phyloP scores from a whole-genome alignment of 2,888 invertebrate species.

The Ormyrus rosae region DNA sequence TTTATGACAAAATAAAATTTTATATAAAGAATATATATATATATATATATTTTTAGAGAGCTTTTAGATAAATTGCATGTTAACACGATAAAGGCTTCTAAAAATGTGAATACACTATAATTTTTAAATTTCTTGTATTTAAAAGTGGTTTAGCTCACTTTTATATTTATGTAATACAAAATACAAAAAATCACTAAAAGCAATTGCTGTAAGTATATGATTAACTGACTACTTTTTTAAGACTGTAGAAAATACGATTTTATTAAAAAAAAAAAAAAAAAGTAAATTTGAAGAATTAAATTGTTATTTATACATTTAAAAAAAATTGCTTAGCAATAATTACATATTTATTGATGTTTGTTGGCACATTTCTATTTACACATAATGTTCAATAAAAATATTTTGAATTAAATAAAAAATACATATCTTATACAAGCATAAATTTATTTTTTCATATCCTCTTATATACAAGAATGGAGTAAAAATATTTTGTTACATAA shows the following conservation, averaged over 20 bases:
- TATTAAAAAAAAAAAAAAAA: not conserved
- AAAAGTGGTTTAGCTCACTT: too few species aligned
- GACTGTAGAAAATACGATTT: not conserved
- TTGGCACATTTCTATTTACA: not conserved
- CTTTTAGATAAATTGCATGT: too few species aligned
- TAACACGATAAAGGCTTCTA: too few species aligned
- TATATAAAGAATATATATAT: not conserved
- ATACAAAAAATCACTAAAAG: not conserved
- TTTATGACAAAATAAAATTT: too few species aligned
- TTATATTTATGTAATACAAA: too few species aligned
- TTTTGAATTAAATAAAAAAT: conserved; percentile 38
- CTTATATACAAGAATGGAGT: too few species aligned
- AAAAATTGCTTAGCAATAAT: conserved; percentile 25
- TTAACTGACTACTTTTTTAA: not conserved
- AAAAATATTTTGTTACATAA: too few species aligned
- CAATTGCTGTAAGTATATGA: not conserved
- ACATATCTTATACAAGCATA: not conserved
- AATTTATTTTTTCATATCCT: conserved; percentile 19
- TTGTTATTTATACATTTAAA: conserved; percentile 19
- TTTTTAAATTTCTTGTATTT: too few species aligned
- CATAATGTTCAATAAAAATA: conserved; percentile 21
- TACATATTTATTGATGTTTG: conserved; percentile 24
- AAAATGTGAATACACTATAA: too few species aligned
- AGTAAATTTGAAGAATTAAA: not conserved
- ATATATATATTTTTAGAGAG: not conserved